These are phyloP conservation scores for Drosophila flavopinicola DNA, from an alignment of 2,888 invertebrate genomes.

Conservation along the genomic window DNA sequence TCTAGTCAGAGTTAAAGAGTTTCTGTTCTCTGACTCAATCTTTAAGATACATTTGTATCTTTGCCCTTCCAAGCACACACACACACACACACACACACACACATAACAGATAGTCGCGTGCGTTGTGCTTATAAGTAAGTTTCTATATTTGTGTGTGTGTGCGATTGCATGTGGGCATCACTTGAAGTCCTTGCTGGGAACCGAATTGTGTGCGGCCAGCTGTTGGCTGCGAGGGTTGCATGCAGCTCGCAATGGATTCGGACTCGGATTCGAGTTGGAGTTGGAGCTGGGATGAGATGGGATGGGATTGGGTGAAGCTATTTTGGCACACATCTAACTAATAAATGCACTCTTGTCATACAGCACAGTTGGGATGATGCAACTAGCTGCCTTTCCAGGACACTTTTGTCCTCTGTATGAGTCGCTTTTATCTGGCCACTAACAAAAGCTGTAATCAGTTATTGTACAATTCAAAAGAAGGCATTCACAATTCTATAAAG, in stretches of 20 bases:
- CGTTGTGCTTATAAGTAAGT: slow-evolving; percentile 50
- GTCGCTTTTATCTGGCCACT: slow-evolving; percentile 1
- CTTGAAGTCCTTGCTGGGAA: slow-evolving; percentile 30
- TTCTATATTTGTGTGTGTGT: slow-evolving; percentile 11
- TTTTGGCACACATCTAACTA: slow-evolving; percentile 27
- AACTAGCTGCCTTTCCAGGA: no score
- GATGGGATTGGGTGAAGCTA: no score
- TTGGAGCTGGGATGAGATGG: no score
- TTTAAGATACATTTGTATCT: slow-evolving; percentile 34
- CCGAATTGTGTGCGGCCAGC: slow-evolving; percentile 26
- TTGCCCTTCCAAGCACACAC: not conserved
- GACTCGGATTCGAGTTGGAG: slow-evolving; percentile 3
- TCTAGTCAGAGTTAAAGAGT: slow-evolving; percentile 27
- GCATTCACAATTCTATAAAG: no score
- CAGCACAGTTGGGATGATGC: no score
- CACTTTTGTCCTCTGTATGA: no score
- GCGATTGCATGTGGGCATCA: slow-evolving; percentile 22
- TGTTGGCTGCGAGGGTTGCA: slow-evolving; percentile 47
- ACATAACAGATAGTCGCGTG: slow-evolving; percentile 64
- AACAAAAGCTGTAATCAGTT: slow-evolving; percentile 2
- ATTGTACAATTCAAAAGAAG: no score
- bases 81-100: slow-evolving; percentile 5
- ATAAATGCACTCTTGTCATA: slow-evolving; percentile 46
- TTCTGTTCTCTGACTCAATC: slow-evolving; percentile 14
- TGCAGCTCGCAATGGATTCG: slow-evolving; percentile 43